A percentile compares a stretch with the other conserved stretches of the same genome.
phyloP scores from a whole-genome alignment of 2,113 vertebrate genomes.

The Amphiprion ocellaris region DNA sequence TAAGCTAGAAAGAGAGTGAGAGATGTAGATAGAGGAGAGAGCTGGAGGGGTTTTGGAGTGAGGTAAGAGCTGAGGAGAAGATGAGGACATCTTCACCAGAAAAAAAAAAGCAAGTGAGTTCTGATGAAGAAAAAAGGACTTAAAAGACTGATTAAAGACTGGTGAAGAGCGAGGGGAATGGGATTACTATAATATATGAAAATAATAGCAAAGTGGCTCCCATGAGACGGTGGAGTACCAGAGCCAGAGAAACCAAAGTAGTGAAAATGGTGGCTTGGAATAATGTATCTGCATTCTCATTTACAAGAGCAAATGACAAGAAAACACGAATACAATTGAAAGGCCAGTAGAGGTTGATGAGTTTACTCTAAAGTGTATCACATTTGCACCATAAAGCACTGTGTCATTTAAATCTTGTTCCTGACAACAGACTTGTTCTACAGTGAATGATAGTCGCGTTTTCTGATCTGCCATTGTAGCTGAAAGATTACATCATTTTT shows the following conservation, averaged over 20 bases:
- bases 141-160: conserved; percentile 47
- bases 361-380: conserved; percentile 14
- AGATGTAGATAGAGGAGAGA: conserved; percentile 54
- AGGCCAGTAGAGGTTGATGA: conserved; percentile 10
- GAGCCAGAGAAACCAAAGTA: conserved; percentile 49
- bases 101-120: conserved; percentile 37
- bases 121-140: conserved; percentile 66
- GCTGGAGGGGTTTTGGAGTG: conserved; percentile 39
- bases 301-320: conserved; percentile 26
- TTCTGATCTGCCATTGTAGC: background rate
- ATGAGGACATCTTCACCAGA: conserved; percentile 54
- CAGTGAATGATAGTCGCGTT: background rate
- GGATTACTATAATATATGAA: conserved; percentile 74
- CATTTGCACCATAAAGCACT: background rate
- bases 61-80: conserved; percentile 53
- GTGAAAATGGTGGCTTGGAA: conserved; percentile 48
- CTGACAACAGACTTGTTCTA: background rate
- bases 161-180: conserved; percentile 46
- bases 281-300: conserved; percentile 48
- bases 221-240: conserved; percentile 35
- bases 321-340: conserved; percentile 33
- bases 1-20: conserved; percentile 50
- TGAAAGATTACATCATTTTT: background rate
- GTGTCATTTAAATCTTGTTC: background rate
- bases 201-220: conserved; percentile 68